phyloP scores from a whole-genome alignment of 2,888 invertebrate species.

The Dynastes grantii region DNA sequence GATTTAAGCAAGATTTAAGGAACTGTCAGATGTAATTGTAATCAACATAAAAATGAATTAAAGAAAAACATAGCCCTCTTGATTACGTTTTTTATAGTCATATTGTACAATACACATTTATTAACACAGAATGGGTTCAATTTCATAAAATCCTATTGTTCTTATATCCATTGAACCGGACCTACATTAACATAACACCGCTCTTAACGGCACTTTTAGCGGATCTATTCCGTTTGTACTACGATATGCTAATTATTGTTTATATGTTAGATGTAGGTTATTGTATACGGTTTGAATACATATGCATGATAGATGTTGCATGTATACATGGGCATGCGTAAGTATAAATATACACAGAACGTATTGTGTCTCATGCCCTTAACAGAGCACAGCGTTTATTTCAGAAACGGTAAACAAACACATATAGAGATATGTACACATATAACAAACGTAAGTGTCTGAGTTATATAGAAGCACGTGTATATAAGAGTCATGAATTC shows the following conservation, averaged over 20 bases:
- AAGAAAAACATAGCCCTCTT: too few relatives aligned
- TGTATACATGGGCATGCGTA: slow-evolving; percentile 12
- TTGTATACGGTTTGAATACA: slow-evolving; percentile 12
- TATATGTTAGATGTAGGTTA: slow-evolving; percentile 30
- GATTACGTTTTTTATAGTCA: too few relatives aligned
- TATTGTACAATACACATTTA: too few relatives aligned
- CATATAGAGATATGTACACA: not conserved
- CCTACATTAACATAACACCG: slow-evolving; percentile 13
- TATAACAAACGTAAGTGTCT: not conserved
- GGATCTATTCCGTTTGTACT: slow-evolving; percentile 14
- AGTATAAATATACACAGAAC: not conserved
- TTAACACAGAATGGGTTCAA: too few relatives aligned
- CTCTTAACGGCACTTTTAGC: slow-evolving; percentile 10
- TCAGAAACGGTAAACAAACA: slow-evolving; percentile 32
- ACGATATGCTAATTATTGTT: slow-evolving; percentile 28
- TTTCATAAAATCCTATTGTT: too few relatives aligned
- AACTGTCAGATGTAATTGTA: too few relatives aligned
- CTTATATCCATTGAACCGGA: too few relatives aligned
- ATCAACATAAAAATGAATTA: too few relatives aligned
- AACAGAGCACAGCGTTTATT: slow-evolving; percentile 13
- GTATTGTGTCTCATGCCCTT: slow-evolving; percentile 37
- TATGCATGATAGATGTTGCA: slow-evolving; percentile 22
- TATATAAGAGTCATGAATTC: slow-evolving; percentile 25
- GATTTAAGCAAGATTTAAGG: too few relatives aligned
- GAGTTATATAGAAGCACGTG: not conserved